These are phyloP conservation scores for Paragorgia papillata DNA, from an alignment of 92 coral and sea anemone genomes.

Conservation along the genomic window DNA sequence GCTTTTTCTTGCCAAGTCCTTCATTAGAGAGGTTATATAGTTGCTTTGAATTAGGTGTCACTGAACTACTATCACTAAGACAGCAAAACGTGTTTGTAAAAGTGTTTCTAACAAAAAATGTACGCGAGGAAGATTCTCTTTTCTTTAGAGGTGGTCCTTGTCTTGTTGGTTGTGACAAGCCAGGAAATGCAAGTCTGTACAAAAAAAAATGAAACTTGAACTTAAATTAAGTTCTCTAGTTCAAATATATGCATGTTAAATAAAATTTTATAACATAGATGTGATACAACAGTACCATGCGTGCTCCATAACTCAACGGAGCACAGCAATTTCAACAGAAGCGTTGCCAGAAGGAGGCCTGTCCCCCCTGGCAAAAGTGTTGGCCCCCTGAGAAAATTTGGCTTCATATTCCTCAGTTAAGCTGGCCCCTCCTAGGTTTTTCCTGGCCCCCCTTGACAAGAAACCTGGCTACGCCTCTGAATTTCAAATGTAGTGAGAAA, in stretches of 20 bases:
- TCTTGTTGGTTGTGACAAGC: constrained; percentile 31
- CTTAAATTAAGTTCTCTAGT: not conserved
- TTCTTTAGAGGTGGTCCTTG: constrained; percentile 1
- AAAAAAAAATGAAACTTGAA: not conserved
- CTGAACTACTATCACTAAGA: constrained; percentile 18
- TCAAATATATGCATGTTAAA: not conserved
- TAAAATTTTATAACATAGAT: too few relatives aligned
- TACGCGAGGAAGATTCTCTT: not conserved
- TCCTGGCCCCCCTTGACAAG: too few relatives aligned
- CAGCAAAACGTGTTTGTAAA: constrained; percentile 39
- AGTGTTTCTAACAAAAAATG: constrained; percentile 33
- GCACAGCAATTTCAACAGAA: too few relatives aligned
- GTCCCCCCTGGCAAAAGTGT: too few relatives aligned
- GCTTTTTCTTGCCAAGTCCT: constrained; percentile 44
- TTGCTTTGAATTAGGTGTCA: constrained; percentile 38
- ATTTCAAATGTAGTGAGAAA: too few relatives aligned
- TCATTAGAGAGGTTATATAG: constrained; percentile 33
- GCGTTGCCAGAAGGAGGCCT: too few relatives aligned
- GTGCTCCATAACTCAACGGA: too few relatives aligned
- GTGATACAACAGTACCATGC: too few relatives aligned
- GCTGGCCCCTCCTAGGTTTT: too few relatives aligned
- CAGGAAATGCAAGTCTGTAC: constrained; percentile 54
- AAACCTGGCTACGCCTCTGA: too few relatives aligned
- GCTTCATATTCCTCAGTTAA: too few relatives aligned
- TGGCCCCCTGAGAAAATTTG: too few relatives aligned